Conservation (phyloP, 2,888 invertebrate genomes). For the Lasioglossum vierecki region DNA sequence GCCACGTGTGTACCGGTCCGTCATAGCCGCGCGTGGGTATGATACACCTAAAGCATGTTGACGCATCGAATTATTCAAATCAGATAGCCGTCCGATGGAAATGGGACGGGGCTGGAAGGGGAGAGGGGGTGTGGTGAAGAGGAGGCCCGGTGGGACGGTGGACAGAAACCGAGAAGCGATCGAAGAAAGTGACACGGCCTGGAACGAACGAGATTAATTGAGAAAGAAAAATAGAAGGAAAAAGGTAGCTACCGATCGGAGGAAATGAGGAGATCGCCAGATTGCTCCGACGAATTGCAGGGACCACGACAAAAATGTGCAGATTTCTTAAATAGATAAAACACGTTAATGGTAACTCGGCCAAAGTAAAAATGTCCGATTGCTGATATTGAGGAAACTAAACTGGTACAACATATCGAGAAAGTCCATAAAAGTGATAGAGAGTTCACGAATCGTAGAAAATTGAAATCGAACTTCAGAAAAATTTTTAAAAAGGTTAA, state of each 20-base stretch:
- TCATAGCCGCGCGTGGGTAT: conserved; percentile 60
- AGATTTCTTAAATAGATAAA: background rate
- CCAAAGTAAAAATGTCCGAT: background rate
- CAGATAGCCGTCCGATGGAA: conserved; percentile 54
- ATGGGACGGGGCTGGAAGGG: conserved; percentile 23
- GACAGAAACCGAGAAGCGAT: conserved; percentile 16
- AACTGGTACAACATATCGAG: background rate
- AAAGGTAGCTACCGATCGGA: background rate
- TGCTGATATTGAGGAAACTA: background rate
- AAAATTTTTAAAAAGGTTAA: background rate
- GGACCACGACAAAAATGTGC: background rate
- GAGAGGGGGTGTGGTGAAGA: conserved; percentile 7
- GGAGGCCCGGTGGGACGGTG: conserved; percentile 7
- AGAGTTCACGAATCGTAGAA: background rate
- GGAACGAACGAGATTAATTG: conserved; percentile 10
- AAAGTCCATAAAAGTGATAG: background rate
- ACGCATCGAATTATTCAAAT: conserved; percentile 76
- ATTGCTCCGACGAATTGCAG: background rate
- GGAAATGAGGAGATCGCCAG: background rate
- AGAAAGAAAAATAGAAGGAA: background rate
- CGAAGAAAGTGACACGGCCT: conserved; percentile 19
- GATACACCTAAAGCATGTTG: conserved; percentile 72
- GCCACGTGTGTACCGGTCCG: conserved; percentile 56
- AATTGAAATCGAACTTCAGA: background rate
- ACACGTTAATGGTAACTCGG: background rate